Percentiles rank a stretch among this genome's conserved stretches.
phyloP scores from a whole-genome alignment of 1,140 invertebrate species.

The Popillia japonica region DNA sequence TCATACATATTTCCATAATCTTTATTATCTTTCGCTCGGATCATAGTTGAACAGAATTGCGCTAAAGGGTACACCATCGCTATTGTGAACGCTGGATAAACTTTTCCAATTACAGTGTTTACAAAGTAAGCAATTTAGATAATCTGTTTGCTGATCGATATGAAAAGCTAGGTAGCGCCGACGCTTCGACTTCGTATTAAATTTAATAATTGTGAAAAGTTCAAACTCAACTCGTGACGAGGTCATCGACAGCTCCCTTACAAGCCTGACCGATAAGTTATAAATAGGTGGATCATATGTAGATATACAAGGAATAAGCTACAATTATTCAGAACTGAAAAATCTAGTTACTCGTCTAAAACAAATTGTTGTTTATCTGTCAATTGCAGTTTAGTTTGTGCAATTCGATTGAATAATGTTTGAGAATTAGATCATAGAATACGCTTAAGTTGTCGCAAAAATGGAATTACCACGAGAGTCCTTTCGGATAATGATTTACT shows the following conservation, averaged over 20 bases:
- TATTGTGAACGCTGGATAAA: constrained; percentile 45
- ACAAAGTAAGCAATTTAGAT: constrained; percentile 56
- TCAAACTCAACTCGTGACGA: constrained; percentile 42
- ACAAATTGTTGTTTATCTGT: no score
- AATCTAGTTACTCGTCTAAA: no score
- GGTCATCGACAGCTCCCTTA: neutral
- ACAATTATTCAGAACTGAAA: no score
- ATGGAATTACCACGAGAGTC: no score
- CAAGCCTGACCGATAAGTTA: no score
- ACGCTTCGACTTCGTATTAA: constrained; percentile 48
- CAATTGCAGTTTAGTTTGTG: no score
- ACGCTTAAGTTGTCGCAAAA: no score
- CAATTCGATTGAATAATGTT: no score
- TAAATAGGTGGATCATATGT: no score
- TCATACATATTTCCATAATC: constrained; percentile 36
- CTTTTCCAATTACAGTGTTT: constrained; percentile 56
- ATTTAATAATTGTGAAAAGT: constrained; percentile 49
- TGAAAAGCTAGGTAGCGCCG: constrained; percentile 49
- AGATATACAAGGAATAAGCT: no score
- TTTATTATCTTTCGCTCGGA: constrained; percentile 28
- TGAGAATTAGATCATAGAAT: no score
- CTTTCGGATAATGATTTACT: no score
- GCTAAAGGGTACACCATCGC: neutral
- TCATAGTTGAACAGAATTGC: neutral
- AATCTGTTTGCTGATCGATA: constrained; percentile 55